Evolutionary conservation across 2,113 vertebrate species (phyloP).

Genomic region (Istiophorus platypterus): DNA sequence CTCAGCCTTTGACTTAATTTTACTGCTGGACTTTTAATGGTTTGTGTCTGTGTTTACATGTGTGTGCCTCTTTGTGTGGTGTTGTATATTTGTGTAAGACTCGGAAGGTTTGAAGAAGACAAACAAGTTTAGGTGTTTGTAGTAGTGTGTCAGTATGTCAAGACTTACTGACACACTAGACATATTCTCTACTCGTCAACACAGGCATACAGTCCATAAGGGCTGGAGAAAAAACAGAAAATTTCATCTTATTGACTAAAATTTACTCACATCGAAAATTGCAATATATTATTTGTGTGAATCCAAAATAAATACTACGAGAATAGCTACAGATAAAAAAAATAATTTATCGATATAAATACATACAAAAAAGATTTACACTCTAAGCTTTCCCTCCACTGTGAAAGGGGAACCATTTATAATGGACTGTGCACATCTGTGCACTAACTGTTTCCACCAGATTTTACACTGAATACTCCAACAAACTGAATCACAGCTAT

Average conservation of each 20-base stretch:
- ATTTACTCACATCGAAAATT: background rate
- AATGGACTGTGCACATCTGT: background rate
- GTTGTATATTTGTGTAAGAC: background rate
- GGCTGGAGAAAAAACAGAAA: background rate
- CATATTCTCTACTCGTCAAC: background rate
- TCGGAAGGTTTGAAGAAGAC: background rate
- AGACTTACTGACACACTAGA: background rate
- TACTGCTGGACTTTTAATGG: constrained; percentile 10
- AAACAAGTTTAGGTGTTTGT: background rate
- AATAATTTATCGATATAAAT: background rate
- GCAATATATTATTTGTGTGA: background rate
- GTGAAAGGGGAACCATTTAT: background rate
- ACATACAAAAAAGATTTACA: background rate
- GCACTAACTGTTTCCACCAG: background rate
- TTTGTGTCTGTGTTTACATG: background rate
- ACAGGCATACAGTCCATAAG: background rate
- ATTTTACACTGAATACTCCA: background rate
- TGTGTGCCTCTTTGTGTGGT: background rate
- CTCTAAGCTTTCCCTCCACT: background rate
- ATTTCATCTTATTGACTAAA: background rate
- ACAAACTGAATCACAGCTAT: background rate
- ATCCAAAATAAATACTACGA: background rate
- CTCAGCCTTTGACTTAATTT: constrained; percentile 54
- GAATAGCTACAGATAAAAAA: background rate
- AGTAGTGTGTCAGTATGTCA: background rate